phyloP scores from a whole-genome alignment of 2,888 invertebrate genomes.

The Calameuta idolon region DNA sequence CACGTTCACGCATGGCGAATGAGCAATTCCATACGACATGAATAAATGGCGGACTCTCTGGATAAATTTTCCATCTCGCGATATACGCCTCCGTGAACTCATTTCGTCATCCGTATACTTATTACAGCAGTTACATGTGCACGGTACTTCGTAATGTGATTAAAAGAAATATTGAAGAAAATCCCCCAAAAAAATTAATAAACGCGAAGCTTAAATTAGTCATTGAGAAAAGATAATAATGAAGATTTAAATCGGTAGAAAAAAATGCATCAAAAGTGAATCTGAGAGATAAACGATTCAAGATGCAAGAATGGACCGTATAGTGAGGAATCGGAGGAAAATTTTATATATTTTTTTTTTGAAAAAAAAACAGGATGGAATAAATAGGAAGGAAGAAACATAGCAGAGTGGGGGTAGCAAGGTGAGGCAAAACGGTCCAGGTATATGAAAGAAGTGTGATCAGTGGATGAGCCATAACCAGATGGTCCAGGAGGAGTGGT shows the following conservation, averaged over 20 bases:
- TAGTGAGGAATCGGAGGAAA: neutral
- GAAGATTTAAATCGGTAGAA: neutral
- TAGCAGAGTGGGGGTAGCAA: neutral
- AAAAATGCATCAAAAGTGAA: neutral
- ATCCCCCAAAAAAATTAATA: neutral
- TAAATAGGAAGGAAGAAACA: neutral
- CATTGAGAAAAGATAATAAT: neutral
- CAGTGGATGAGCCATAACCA: slow-evolving; percentile 49
- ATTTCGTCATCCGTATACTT: neutral
- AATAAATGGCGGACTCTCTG: slow-evolving; percentile 29
- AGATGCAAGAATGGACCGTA: no score
- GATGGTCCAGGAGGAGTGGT: slow-evolving; percentile 63
- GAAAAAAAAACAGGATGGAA: neutral
- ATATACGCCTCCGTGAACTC: neutral
- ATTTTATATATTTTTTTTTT: neutral
- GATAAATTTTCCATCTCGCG: neutral
- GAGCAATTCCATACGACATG: slow-evolving; percentile 34
- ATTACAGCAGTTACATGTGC: neutral
- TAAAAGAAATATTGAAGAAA: neutral
- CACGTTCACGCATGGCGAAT: slow-evolving; percentile 36
- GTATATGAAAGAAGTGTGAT: slow-evolving; percentile 16
- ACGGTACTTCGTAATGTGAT: neutral
- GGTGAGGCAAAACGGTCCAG: neutral
- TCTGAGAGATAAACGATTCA: no score
- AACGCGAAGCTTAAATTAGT: neutral